Evolutionary conservation across 2,797 vertebrate genomes (phyloP).

Genomic region (Protonibea diacanthus): DNA sequence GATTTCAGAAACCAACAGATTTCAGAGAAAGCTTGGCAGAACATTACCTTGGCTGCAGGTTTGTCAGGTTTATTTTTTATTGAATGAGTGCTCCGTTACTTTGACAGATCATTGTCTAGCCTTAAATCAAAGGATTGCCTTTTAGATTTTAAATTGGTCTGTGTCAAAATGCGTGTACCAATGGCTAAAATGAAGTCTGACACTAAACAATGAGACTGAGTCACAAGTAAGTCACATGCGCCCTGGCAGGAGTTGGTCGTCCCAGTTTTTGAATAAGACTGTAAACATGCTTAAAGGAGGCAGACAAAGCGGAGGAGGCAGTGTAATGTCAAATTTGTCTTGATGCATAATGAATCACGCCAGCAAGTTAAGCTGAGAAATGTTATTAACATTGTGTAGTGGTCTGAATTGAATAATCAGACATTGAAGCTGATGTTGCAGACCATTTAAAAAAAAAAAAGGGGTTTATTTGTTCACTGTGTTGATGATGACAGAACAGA

Average conservation of each 20-base stretch:
- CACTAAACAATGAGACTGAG: neutral
- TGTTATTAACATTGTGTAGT: neutral
- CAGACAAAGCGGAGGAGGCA: neutral
- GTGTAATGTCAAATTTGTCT: neutral
- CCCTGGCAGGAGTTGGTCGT: neutral
- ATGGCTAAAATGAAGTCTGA: neutral
- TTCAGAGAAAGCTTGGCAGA: slow-evolving; percentile 20
- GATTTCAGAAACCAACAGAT: slow-evolving; percentile 12
- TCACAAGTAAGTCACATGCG: slow-evolving; percentile 4
- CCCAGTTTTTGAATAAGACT: neutral
- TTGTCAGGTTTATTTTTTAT: slow-evolving; percentile 21
- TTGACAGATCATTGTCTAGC: slow-evolving; percentile 1
- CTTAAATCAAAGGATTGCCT: neutral
- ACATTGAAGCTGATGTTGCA: neutral
- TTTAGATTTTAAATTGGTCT: neutral
- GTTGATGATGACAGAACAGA: no score
- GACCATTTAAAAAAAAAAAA: no score
- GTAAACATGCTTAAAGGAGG: neutral
- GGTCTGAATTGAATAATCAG: neutral
- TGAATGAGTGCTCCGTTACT: neutral
- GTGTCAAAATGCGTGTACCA: neutral
- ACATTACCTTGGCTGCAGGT: slow-evolving; percentile 18
- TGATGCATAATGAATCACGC: neutral
- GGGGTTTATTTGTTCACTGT: neutral
- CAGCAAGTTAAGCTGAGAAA: neutral